Base-by-base conservation (phyloP, 1,140 invertebrate genomes). In the Aphis gossypii region DNA sequence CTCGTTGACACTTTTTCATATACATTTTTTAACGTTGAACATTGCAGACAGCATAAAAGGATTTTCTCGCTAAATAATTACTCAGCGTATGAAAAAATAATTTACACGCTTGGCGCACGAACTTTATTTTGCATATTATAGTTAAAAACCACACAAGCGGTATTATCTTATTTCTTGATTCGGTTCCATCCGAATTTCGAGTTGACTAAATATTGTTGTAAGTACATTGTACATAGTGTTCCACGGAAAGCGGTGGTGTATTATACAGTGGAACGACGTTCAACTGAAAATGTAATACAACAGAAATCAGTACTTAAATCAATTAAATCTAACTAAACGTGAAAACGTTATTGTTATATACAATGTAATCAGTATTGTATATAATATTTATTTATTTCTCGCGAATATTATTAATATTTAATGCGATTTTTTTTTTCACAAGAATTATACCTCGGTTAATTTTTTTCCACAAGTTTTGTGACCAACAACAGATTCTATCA, bases 351-450 rank as follows among this genome's bases (percentile, higher is more conserved):
- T 83, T 83, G 14, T 51, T 51, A 41, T 41, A 41, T 41, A 2
- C 7, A 23, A 6, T n/a, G 30, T 76, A 76, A 68, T 68, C 60
- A 76, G 60, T 30, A 20, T n/a, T 18, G 14, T 76, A 18, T 76
- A 18, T n/a, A 76, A 76, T 76, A 20, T n/a, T 76, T n/a, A 76
- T 76, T 76, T 76, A 76, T 76, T 76, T n/a, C 14, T 4, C 60
- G 14, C n/a, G n/a, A 76, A 76, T 76, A 76, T n/a, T n/a, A 76
- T 76, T 76, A n/a, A 76, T 76, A 76, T 76, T 76, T 76, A 76
- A 76, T n/a, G 60, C 14, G 60, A 76, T 76, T 76, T 76, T n/a
- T 68, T 68, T 68, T 76, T 18, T 46, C n/a, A 20, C 68, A 35
- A 82, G 11, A 82, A 82, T 83, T 38, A 21, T 38, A 83, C 35